Percentiles rank a stretch among this genome's conserved stretches.
Conservation (phyloP, 2,888 invertebrate species). For the Antheraea assamensis region DNA sequence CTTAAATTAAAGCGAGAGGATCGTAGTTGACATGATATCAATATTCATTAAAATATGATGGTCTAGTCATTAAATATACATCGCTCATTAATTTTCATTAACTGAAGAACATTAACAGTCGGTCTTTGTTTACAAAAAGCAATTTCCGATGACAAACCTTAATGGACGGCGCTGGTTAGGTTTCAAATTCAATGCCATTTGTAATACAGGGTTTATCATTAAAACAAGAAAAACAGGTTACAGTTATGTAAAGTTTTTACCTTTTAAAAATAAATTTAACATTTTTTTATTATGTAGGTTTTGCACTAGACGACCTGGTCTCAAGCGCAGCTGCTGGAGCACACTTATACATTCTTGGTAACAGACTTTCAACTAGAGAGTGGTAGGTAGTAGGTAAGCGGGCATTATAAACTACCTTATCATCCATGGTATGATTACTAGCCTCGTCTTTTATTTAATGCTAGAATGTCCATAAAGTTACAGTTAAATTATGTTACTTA, state of each 20-base stretch:
- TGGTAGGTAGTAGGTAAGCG: too few relatives aligned
- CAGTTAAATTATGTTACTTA: too few relatives aligned
- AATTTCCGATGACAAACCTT: slow-evolving; percentile 20
- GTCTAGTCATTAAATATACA: slow-evolving; percentile 12
- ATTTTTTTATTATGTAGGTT: too few relatives aligned
- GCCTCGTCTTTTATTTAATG: too few relatives aligned
- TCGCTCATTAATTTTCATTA: slow-evolving; percentile 14
- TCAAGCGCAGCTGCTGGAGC: too few relatives aligned
- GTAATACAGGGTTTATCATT: background rate
- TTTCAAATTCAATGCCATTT: slow-evolving; percentile 20
- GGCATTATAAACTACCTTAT: too few relatives aligned
- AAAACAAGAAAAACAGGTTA: background rate
- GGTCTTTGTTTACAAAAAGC: slow-evolving; percentile 19
- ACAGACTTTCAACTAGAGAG: too few relatives aligned
- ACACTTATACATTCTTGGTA: too few relatives aligned
- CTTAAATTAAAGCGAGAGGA: background rate
- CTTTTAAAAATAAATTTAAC: background rate
- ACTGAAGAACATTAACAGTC: slow-evolving; percentile 13
- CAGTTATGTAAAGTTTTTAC: background rate
- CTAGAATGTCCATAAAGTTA: too few relatives aligned
- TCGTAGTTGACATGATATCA: slow-evolving; percentile 10
- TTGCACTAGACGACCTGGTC: too few relatives aligned
- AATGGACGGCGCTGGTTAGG: slow-evolving; percentile 21
- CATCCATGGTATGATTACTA: too few relatives aligned
- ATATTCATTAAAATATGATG: slow-evolving; percentile 12